Base-by-base conservation (phyloP, 2,113 vertebrate species). In the Balaeniceps rex region DNA sequence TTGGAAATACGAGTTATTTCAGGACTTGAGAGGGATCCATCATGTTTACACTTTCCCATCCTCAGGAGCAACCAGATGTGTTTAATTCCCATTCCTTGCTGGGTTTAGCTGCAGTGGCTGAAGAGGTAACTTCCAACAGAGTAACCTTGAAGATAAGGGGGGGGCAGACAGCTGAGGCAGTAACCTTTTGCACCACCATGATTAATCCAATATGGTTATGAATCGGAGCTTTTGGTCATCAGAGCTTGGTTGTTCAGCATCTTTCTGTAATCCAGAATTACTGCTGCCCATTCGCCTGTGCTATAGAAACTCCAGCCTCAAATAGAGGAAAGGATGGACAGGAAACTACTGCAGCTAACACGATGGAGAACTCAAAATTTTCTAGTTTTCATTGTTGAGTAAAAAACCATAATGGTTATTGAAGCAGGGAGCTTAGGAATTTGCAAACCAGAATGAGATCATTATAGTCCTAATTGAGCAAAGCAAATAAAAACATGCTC, bases 401-500 rank as follows among this genome's bases (percentile, higher is more conserved):
- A 18, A 90, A 93, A 94, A 81, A 11, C 0, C 36, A 9, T 89
- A 61, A 69, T 46, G 38, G 23, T 72, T 94, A 64, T 79, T 93
- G 74, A 94, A 85, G 77, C 75, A 83, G 46, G 29, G n/a, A 97
- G 44, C 36, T 79, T 89, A 7, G 11, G 89, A 87, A 85, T 76
- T 63, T 90, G 70, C 63, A 85, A 93, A 91, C 70, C 83, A 87
- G 77, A 95, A 89, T 63, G 93, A 91, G 83, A 38, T 93, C 70
- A 51, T 97, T 94, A 85, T 79, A 89, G 70, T 82, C 24, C 83
- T 95, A 94, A 93, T 87, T 94, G 88, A 93, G 91, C 94, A 97
- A 89, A 97, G 87, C 88, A 95, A 96, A 97, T 89, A 96, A 94
- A 94, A 97, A 91, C 84, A 94, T 76, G 77, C 57, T 94, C 74